Base-by-base conservation (phyloP, 64 coral and sea anemone species). In the Dendronephthya gigantea region DNA sequence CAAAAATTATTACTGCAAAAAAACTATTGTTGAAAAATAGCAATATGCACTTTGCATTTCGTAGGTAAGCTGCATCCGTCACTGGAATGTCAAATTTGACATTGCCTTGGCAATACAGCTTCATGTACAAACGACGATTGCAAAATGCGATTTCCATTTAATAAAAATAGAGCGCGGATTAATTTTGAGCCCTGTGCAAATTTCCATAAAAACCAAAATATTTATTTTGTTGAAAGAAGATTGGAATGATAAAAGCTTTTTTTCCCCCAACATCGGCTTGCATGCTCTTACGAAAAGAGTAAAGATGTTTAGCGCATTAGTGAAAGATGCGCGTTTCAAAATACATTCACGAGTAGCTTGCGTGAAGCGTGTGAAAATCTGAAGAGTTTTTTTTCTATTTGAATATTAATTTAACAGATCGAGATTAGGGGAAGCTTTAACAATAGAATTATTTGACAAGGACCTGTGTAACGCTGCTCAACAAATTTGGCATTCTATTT, bases 401-500 rank as follows among this genome's bases (percentile, higher is more conserved):
- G 55, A 45, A 62, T 23, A 62, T n/a, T 2, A 62, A 62, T 2
- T 62, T 6, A 62, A 27, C 25, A 62, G 55, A n/a, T n/a, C n/a
- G n/a, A 62, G 55, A 62, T 62, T 62, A 62, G 25, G 55, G 25
- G 55, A 62, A 27, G 25, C 55, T 62, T 62, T n/a, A 62, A 62
- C 55, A 62, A 62, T 62, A 62, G 55, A 23, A 62, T 62, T 62
- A 62, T 23, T 62, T 62, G 55, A 62, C 55, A n/a, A 1, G 25
- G 55, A 62, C 55, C 19, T n/a, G 55, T 62, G 55, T n/a, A 62
- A 7, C 25, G 55, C 19, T 27, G 55, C 55, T 27, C 55, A 62
- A 62, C 55, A 62, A 62, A 62, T 62, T 62, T 22, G 55, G 55
- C 55, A 62, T 62, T 62, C 55, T 62, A 62, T 62, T 62, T 62